Base-by-base conservation (phyloP, 2,888 invertebrate genomes). In the Drosophila neonasuta region DNA sequence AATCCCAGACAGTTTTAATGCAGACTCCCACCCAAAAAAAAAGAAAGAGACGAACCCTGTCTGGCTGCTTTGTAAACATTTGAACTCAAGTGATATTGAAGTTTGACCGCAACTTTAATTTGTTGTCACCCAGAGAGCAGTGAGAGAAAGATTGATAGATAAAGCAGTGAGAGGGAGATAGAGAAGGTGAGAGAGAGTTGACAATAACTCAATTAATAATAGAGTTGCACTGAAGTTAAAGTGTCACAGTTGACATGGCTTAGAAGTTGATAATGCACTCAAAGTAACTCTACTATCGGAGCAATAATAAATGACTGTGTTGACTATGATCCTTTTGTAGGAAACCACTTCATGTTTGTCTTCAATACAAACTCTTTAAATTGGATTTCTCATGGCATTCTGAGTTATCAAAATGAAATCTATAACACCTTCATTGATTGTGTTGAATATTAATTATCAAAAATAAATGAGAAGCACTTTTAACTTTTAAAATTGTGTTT, bases 1-100 rank as follows among this genome's bases (percentile, higher is more conserved):
- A 71, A 71, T 63, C 74, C 54, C 57, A 60, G 74, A 74, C 77
- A 20, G 39, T 46, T 67, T 80, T 83, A 83, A 80, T 80, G 74
- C 52, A 24, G 24, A 1, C 6, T 57, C 4, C n/a, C 9, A 32
- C 32, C 2, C 17, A 15, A 15, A 17, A n/a, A 11, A 55, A 36
- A 24, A n/a, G 39, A 32, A 46, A 45, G 24, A 13, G 39, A 32
- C 39, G 61, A 46, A 74, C 75, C 61, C 58, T 74, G 74, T 71
- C 71, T 55, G 58, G 44, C 71, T 61, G 72, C 46, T 74, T 74
- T 58, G 68, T 61, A 60, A 64, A 17, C 75, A 71, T 63, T 71
- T 64, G 44, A 61, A 75, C 54, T 52, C 24, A 71, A 75, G 58
- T 68, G 75, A 52, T 51, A 63, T 59, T 67, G 24, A 48, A 24